Conservation (phyloP, 2,113 vertebrate genomes). For the Syrmaticus mikado region DNA sequence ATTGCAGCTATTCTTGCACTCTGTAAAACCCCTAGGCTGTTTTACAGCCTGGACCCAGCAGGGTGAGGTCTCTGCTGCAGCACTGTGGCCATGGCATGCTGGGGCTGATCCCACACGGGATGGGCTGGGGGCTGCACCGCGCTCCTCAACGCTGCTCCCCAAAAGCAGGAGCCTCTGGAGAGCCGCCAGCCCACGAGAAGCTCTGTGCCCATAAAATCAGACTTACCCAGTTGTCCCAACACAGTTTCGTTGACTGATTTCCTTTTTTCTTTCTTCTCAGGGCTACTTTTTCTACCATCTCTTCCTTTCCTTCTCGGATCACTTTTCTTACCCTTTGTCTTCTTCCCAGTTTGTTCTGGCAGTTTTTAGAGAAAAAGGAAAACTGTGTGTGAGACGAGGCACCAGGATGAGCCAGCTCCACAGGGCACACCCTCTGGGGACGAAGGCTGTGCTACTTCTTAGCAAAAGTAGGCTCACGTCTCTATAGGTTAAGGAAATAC, state of each 20-base stretch:
- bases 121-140: neutral
- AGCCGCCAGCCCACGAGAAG: neutral
- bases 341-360: constrained; percentile 87
- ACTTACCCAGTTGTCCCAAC: constrained; percentile 93
- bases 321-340: constrained; percentile 87
- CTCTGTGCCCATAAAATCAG: constrained; percentile 28
- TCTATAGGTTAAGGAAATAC: neutral
- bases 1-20: neutral
- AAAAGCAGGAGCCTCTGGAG: neutral
- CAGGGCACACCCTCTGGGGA: neutral
- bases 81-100: neutral
- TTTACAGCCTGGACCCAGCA: neutral
- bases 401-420: constrained; percentile 3
- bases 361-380: constrained; percentile 57
- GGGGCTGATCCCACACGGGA: neutral
- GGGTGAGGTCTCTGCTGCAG: fast-evolving
- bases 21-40: neutral
- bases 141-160: neutral
- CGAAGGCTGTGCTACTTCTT: neutral
- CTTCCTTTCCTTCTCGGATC: constrained; percentile 88
- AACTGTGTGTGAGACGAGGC: neutral
- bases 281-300: constrained; percentile 87
- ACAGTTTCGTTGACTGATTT: constrained; percentile 90
- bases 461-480: neutral
- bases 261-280: constrained; percentile 92